A percentile compares a stretch with the other conserved stretches of the same genome.
Conservation (phyloP, 2,113 vertebrate species). For the Rhynchomys soricoides region DNA sequence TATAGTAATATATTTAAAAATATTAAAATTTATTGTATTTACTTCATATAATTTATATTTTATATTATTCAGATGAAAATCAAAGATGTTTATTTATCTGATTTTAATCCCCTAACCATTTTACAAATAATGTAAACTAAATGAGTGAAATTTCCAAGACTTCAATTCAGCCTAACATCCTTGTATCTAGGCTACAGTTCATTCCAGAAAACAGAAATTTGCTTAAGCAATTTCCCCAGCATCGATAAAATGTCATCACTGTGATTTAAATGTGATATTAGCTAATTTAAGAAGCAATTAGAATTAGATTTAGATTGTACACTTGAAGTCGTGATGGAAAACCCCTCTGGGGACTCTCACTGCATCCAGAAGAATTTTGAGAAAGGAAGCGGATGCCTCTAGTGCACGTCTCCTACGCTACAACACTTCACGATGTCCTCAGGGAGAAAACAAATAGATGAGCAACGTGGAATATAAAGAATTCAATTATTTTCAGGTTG, state of each 20-base stretch:
- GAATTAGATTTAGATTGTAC: slow-evolving; percentile 64
- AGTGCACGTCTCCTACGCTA: slow-evolving; percentile 32
- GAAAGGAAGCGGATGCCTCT: slow-evolving; percentile 13
- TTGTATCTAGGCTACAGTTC: slow-evolving; percentile 28
- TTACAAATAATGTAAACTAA: slow-evolving; percentile 50
- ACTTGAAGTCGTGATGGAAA: slow-evolving; percentile 47
- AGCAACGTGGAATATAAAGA: slow-evolving; percentile 37
- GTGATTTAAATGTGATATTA: slow-evolving; percentile 63
- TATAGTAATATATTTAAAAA: neutral
- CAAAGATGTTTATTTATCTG: slow-evolving; percentile 20
- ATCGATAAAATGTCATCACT: slow-evolving; percentile 48
- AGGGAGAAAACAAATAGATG: slow-evolving; percentile 43
- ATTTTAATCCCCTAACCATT: slow-evolving; percentile 17
- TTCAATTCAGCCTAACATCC: slow-evolving; percentile 40
- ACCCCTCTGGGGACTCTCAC: slow-evolving; percentile 34
- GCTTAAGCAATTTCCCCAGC: slow-evolving; percentile 54
- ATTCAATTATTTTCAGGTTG: slow-evolving; percentile 73
- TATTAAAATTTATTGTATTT: neutral
- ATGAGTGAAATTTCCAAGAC: slow-evolving; percentile 46
- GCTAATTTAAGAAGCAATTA: slow-evolving; percentile 66
- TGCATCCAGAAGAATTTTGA: slow-evolving; percentile 41
- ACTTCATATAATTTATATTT: slow-evolving; percentile 47
- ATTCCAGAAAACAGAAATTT: slow-evolving; percentile 61
- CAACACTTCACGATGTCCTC: slow-evolving; percentile 38
- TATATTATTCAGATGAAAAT: neutral